A percentile compares a stretch with the other conserved stretches of the same genome.
Conservation (phyloP, 2,113 vertebrate species). For the Nesoenas mayeri region DNA sequence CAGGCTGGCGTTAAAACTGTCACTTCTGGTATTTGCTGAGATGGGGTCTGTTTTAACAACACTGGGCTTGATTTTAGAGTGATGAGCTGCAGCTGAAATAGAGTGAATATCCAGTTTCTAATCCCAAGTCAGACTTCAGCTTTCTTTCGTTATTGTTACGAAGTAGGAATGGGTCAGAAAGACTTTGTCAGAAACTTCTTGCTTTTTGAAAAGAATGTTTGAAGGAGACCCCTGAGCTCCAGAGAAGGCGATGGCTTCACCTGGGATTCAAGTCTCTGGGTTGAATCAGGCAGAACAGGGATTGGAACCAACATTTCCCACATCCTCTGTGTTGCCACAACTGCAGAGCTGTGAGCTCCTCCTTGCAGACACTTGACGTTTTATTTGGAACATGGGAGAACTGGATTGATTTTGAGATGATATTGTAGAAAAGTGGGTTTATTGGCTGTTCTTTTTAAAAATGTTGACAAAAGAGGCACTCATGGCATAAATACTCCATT, state of each 20-base stretch:
- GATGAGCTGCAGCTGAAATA: conserved; percentile 20
- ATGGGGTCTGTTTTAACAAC: neutral
- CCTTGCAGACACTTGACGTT: neutral
- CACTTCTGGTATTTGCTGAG: neutral
- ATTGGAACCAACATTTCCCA: neutral
- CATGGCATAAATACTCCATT: neutral
- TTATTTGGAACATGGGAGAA: neutral
- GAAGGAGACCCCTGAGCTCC: neutral
- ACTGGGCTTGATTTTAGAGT: neutral
- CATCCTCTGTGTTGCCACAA: neutral
- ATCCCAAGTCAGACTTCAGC: neutral
- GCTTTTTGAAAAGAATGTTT: neutral
- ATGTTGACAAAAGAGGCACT: neutral
- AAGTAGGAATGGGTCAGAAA: neutral
- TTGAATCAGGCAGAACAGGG: neutral
- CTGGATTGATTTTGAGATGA: neutral
- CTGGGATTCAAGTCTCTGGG: neutral
- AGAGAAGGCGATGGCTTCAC: neutral
- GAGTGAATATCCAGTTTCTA: neutral
- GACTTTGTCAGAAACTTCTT: neutral
- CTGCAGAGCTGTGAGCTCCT: neutral
- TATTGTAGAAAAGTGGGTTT: neutral
- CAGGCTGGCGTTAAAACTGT: neutral
- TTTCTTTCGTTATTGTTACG: neutral
- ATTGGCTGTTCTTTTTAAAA: neutral